phyloP scores from a whole-genome alignment of 2,888 invertebrate genomes.

The Syritta pipiens region DNA sequence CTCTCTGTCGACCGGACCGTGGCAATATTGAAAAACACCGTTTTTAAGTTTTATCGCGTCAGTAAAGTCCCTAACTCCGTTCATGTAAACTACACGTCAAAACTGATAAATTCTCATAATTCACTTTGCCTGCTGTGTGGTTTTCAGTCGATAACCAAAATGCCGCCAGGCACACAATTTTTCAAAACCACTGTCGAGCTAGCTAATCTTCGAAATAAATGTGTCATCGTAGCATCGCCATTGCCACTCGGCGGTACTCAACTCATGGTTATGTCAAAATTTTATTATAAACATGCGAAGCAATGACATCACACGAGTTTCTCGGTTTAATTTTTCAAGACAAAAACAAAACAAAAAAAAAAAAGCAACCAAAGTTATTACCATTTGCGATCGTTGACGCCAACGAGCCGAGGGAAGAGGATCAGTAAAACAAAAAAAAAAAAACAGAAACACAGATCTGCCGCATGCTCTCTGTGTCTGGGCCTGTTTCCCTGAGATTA shows the following conservation, averaged over 20 bases:
- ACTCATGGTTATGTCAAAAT: constrained; percentile 26
- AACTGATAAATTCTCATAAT: constrained; percentile 8
- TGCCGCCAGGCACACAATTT: not conserved
- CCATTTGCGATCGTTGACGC: constrained; percentile 56
- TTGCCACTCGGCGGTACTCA: not conserved
- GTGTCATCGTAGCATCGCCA: constrained; percentile 37
- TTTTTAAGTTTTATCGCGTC: not conserved
- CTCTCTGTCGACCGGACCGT: not conserved
- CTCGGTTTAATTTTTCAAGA: not conserved
- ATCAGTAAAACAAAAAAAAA: constrained; percentile 11
- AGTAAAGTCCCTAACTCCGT: not conserved
- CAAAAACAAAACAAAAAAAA: not conserved
- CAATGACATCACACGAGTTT: constrained; percentile 45
- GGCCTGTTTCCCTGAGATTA: constrained; percentile 59
- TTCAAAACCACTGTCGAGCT: not conserved
- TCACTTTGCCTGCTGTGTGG: not conserved
- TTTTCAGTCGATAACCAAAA: too few species aligned
- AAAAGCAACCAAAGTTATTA: constrained; percentile 26
- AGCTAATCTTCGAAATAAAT: constrained; percentile 37
- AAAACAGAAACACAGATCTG: constrained; percentile 16
- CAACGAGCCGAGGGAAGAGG: constrained; percentile 46
- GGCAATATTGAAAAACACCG: constrained; percentile 7
- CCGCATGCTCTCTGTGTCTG: constrained; percentile 5
- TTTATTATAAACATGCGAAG: constrained; percentile 49
- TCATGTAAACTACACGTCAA: not conserved